phyloP scores from a whole-genome alignment of 1,140 invertebrate genomes.

The Mactra quadrangularis region DNA sequence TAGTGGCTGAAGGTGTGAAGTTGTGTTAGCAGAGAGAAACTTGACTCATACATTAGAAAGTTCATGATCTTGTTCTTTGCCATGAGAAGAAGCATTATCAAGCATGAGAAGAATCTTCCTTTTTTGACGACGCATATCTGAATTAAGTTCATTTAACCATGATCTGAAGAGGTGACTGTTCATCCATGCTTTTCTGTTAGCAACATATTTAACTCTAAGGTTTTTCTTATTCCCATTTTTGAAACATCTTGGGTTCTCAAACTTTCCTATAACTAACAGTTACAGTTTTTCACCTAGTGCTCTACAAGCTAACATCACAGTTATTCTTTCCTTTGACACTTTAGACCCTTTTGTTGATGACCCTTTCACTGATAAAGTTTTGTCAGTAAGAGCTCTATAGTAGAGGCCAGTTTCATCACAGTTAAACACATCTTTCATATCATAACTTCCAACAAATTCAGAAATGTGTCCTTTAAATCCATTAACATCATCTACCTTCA shows the following conservation, averaged over 20 bases:
- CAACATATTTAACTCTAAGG: background rate
- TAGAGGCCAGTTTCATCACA: constrained; percentile 70
- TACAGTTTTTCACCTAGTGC: constrained; percentile 61
- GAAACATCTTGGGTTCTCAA: constrained; percentile 60
- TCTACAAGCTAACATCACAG: constrained; percentile 44
- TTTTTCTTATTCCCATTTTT: constrained; percentile 28
- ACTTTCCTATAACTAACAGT: constrained; percentile 61
- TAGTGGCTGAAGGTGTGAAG: constrained; percentile 55
- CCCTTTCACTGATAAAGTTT: constrained; percentile 51
- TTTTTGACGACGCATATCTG: background rate
- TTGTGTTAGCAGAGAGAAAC: constrained; percentile 81
- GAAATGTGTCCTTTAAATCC: constrained; percentile 7
- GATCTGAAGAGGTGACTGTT: background rate
- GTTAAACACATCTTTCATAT: constrained; percentile 61
- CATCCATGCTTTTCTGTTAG: background rate
- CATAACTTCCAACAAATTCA: constrained; percentile 21
- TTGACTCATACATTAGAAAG: constrained; percentile 78
- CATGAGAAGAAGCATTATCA: constrained; percentile 71
- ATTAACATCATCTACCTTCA: constrained; percentile 37
- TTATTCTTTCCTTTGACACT: constrained; percentile 61
- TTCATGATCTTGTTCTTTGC: constrained; percentile 24
- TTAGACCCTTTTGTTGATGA: constrained; percentile 45
- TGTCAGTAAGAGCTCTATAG: constrained; percentile 61
- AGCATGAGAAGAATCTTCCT: constrained; percentile 54
- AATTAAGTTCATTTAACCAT: background rate